A percentile compares a stretch with the other conserved stretches of the same genome.
Conservation (phyloP, 2,113 vertebrate genomes). For the Electrona antarctica region DNA sequence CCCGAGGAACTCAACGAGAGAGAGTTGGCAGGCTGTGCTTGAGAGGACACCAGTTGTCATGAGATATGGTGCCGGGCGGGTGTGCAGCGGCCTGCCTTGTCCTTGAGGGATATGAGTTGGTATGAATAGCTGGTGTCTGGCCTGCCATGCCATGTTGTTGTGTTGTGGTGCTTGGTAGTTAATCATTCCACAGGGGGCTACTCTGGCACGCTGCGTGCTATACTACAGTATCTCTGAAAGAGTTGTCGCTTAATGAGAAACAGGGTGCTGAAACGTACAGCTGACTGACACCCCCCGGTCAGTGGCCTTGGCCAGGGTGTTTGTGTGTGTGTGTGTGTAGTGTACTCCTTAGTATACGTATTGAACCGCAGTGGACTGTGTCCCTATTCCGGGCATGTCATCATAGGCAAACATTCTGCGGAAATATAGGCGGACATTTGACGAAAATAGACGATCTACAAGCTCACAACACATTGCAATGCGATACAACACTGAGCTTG, state of each 20-base stretch:
- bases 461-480: too few relatives aligned
- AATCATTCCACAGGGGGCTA: slow-evolving; percentile 41
- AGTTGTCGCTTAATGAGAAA: slow-evolving; percentile 28
- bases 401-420: too few relatives aligned
- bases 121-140: slow-evolving; percentile 47
- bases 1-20: background rate
- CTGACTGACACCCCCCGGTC: slow-evolving; percentile 26
- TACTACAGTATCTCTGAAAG: slow-evolving; percentile 26
- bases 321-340: slow-evolving; percentile 11
- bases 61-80: slow-evolving; percentile 18
- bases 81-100: slow-evolving; percentile 10
- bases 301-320: slow-evolving; percentile 11
- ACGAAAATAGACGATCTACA: too few relatives aligned
- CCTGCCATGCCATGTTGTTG: slow-evolving; percentile 2
- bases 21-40: slow-evolving; percentile 8
- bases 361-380: too few relatives aligned
- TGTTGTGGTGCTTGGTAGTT: slow-evolving; percentile 17
- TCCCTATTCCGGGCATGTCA: too few relatives aligned
- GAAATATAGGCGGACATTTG: too few relatives aligned
- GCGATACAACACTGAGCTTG: too few relatives aligned
- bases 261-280: slow-evolving; percentile 20
- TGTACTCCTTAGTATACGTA: too few relatives aligned
- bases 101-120: slow-evolving; percentile 44
- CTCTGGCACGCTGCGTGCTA: background rate
- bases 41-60: slow-evolving; percentile 22